A percentile compares a stretch with the other conserved stretches of the same genome.
Evolutionary conservation across 2,888 invertebrate species (phyloP).

Genomic region (Zootermopsis nevadensis): DNA sequence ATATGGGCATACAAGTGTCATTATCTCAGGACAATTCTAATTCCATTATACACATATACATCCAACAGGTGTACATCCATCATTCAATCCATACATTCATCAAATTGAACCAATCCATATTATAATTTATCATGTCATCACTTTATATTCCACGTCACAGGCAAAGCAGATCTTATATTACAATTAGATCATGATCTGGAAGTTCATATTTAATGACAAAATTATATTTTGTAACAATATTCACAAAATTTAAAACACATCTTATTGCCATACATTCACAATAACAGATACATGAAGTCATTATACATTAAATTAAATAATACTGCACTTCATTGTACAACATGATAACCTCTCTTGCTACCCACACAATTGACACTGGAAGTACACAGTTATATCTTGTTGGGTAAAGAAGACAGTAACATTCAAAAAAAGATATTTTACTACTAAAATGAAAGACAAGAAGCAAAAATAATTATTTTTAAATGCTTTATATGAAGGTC

Average conservation of each 20-base stretch:
- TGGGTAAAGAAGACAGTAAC: background rate
- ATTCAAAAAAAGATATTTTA: background rate
- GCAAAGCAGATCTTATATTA: too few relatives aligned
- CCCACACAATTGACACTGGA: conserved; percentile 27
- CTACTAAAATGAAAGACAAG: background rate
- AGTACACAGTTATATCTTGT: background rate
- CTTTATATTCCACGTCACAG: too few relatives aligned
- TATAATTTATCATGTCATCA: too few relatives aligned
- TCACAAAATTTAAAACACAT: conserved; percentile 14
- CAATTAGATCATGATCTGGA: background rate
- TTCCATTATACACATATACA: too few relatives aligned
- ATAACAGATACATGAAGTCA: conserved; percentile 6
- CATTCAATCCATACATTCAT: too few relatives aligned
- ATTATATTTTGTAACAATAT: conserved; percentile 9
- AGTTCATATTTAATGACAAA: conserved; percentile 28
- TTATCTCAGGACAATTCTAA: too few relatives aligned
- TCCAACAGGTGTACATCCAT: too few relatives aligned
- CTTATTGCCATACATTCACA: background rate
- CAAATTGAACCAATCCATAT: too few relatives aligned
- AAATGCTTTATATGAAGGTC: background rate
- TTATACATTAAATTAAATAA: background rate
- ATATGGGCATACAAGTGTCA: too few relatives aligned
- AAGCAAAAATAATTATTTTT: background rate
- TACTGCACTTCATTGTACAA: background rate
- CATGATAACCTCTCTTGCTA: background rate